phyloP scores from a whole-genome alignment of 2,888 invertebrate species.

The Tanypteryx hageni region DNA sequence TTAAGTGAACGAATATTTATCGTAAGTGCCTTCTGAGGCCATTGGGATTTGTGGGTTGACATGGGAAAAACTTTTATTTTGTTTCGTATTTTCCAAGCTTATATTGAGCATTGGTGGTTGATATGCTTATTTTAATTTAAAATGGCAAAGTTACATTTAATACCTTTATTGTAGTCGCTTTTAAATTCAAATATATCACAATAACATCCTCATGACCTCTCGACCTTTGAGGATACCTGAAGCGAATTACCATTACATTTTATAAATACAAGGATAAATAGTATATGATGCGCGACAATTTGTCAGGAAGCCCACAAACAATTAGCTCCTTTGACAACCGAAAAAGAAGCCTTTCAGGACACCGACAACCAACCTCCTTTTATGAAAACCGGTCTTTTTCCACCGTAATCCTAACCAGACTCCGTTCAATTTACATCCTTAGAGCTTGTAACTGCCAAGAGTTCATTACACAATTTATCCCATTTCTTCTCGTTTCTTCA shows the following conservation, averaged over 20 bases:
- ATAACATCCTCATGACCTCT: neutral
- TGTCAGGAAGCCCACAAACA: constrained; percentile 7
- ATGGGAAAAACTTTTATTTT: too few relatives aligned
- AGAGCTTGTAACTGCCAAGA: constrained; percentile 31
- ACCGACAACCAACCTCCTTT: neutral
- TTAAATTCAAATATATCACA: neutral
- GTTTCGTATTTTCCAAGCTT: too few relatives aligned
- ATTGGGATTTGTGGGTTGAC: too few relatives aligned
- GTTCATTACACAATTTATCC: constrained; percentile 31
- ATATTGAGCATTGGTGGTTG: neutral
- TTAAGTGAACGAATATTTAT: too few relatives aligned
- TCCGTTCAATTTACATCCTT: constrained; percentile 21
- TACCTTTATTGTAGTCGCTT: neutral
- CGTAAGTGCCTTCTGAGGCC: too few relatives aligned
- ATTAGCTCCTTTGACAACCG: constrained; percentile 20
- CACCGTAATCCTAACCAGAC: constrained; percentile 40
- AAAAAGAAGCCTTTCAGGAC: constrained; percentile 36
- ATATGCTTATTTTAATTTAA: neutral
- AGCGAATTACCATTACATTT: neutral
- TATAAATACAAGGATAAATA: constrained; percentile 22
- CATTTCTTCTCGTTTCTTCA: neutral
- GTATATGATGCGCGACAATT: neutral
- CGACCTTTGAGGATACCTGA: neutral
- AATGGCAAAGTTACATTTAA: neutral
- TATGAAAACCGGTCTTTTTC: neutral